Conservation (phyloP, 2,888 invertebrate species). For the Campoplex capitator region DNA sequence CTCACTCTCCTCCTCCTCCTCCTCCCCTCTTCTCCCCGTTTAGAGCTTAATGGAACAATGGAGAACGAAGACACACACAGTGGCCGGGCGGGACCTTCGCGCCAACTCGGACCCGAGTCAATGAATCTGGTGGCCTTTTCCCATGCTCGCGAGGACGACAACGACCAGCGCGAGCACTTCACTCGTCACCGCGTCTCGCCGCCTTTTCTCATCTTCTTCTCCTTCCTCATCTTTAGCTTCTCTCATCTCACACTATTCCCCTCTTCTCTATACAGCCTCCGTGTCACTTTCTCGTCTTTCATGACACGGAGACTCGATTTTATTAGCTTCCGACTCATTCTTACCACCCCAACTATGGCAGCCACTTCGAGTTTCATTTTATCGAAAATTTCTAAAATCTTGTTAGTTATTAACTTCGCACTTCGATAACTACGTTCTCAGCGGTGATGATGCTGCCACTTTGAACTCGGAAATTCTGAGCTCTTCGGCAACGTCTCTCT, state of each 20-base stretch:
- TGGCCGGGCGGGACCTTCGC: constrained; percentile 70
- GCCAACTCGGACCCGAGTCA: constrained; percentile 77
- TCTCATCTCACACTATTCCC: constrained; percentile 32
- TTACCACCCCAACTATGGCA: constrained; percentile 3
- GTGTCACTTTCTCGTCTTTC: constrained; percentile 15
- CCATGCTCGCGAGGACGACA: constrained; percentile 72
- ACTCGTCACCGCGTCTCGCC: constrained; percentile 50
- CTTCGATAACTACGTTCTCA: neutral
- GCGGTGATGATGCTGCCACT: neutral
- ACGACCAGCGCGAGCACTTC: constrained; percentile 64
- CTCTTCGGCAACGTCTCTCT: neutral
- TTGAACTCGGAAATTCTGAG: neutral
- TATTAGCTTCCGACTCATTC: constrained; percentile 71
- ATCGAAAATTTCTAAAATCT: neutral
- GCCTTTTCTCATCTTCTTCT: constrained; percentile 44
- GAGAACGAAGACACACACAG: constrained; percentile 55
- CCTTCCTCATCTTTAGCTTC: constrained; percentile 8
- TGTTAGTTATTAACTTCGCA: neutral
- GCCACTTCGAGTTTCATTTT: constrained; percentile 5
- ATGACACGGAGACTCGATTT: constrained; percentile 63
- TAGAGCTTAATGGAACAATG: constrained; percentile 75
- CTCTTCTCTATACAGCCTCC: constrained; percentile 6
- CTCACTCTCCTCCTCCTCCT: neutral
- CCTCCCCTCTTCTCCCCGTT: neutral
- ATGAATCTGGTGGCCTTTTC: constrained; percentile 82